Evolutionary conservation across 2,797 vertebrate genomes (phyloP).

Genomic region (Hemibagrus guttatus): DNA sequence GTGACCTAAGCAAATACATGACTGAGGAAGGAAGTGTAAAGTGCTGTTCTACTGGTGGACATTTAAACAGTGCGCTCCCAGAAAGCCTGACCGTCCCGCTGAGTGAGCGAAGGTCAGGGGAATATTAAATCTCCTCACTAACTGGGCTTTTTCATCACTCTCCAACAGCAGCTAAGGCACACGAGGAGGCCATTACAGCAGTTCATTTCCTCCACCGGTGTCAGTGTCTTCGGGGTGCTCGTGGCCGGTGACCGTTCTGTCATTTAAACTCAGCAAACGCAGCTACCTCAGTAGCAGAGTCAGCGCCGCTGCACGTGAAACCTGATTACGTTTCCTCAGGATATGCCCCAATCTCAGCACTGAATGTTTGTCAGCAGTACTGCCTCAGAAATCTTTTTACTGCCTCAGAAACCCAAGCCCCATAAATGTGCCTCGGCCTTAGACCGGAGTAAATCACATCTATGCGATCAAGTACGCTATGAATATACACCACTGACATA

Average conservation of each 20-base stretch:
- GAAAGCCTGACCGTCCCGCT: neutral
- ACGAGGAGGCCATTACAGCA: neutral
- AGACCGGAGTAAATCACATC: neutral
- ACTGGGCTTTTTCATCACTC: constrained; percentile 1
- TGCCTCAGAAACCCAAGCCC: neutral
- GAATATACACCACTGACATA: neutral
- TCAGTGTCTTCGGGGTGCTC: neutral
- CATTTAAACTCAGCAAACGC: neutral
- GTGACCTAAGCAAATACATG: neutral
- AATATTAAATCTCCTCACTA: constrained; percentile 40
- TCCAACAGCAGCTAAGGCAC: neutral
- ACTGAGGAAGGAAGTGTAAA: neutral
- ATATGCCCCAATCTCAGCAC: neutral
- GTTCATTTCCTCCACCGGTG: constrained; percentile 9
- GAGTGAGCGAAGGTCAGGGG: constrained; percentile 29
- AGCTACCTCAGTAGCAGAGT: neutral
- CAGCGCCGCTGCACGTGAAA: neutral
- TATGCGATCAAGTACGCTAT: neutral
- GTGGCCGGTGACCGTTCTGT: neutral
- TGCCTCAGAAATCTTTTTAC: neutral
- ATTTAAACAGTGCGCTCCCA: neutral
- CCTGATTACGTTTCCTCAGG: neutral
- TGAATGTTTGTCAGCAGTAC: neutral
- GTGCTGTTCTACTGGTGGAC: neutral
- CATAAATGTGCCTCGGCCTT: neutral